These are phyloP conservation scores for Botia almorhae DNA, from an alignment of 2,797 vertebrate species.

Conservation along the genomic window DNA sequence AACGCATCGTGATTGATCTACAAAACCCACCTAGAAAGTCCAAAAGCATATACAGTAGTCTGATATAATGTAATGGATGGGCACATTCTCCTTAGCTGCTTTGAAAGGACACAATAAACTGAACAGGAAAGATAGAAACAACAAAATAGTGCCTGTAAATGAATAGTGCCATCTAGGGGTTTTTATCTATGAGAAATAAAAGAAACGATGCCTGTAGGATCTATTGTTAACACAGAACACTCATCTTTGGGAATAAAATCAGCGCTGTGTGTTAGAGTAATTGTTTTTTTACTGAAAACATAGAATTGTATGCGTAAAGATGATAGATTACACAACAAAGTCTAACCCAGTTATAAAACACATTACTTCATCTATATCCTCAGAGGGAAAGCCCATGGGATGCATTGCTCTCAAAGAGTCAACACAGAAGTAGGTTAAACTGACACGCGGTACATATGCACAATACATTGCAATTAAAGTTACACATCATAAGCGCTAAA, in stretches of 20 bases:
- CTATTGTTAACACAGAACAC: slow-evolving; percentile 24
- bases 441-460: not conserved
- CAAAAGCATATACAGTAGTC: not conserved
- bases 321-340: not conserved
- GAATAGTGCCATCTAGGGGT: slow-evolving; percentile 76
- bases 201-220: not conserved
- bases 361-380: not conserved
- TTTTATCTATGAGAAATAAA: slow-evolving; percentile 39
- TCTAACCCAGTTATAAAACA: slow-evolving; percentile 7
- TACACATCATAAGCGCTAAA: not conserved
- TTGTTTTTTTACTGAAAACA: not conserved
- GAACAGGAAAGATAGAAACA: slow-evolving; percentile 50
- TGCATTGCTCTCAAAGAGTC: not conserved
- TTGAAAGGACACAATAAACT: slow-evolving; percentile 43
- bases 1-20: not conserved
- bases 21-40: not conserved
- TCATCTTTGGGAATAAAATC: not conserved
- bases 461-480: not conserved
- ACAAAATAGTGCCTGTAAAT: slow-evolving; percentile 57
- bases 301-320: not conserved
- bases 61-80: slow-evolving; percentile 2
- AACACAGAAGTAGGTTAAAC: not conserved
- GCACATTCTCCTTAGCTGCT: slow-evolving; percentile 15
- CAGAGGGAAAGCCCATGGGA: not conserved
- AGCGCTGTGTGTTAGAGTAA: not conserved